A percentile compares a stretch with the other conserved stretches of the same genome.
Conservation (phyloP, 1,140 invertebrate genomes). For the Meloidogyne floridensis region DNA sequence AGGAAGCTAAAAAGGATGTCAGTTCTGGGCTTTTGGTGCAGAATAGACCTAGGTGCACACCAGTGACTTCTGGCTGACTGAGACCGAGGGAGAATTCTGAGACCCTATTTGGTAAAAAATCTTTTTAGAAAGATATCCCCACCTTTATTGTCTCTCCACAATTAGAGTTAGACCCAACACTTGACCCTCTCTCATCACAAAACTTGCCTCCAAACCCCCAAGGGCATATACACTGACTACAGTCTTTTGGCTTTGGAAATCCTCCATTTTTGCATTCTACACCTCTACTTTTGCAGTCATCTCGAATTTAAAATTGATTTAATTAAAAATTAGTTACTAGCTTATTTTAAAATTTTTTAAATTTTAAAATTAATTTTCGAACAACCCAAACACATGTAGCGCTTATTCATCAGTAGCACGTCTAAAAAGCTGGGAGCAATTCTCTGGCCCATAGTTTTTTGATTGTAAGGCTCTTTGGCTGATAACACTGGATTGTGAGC, state of each 20-base stretch:
- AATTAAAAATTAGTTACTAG: too few species aligned
- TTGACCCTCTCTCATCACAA: constrained; percentile 8
- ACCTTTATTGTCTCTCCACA: constrained; percentile 12
- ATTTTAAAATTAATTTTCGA: neutral
- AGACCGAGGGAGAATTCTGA: too few species aligned
- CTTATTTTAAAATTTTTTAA: constrained; percentile 22
- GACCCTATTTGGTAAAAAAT: too few species aligned
- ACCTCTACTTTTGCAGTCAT: neutral
- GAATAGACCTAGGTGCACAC: too few species aligned
- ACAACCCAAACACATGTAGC: constrained; percentile 36
- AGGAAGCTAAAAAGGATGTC: too few species aligned
- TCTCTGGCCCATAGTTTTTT: constrained; percentile 40
- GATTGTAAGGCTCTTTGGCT: constrained; percentile 35
- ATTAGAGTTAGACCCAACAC: neutral
- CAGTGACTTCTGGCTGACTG: too few species aligned
- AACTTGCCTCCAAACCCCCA: constrained; percentile 32
- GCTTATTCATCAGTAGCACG: constrained; percentile 37
- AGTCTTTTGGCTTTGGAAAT: constrained; percentile 36
- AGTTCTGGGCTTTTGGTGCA: too few species aligned
- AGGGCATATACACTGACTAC: constrained; percentile 33
- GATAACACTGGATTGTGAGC: constrained; percentile 23
- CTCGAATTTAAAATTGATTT: constrained; percentile 19
- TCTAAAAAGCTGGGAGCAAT: constrained; percentile 34
- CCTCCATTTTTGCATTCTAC: constrained; percentile 35
- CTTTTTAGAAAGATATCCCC: neutral